phyloP scores from a whole-genome alignment of 2,797 vertebrate genomes.

The Anguilla pacifica region DNA sequence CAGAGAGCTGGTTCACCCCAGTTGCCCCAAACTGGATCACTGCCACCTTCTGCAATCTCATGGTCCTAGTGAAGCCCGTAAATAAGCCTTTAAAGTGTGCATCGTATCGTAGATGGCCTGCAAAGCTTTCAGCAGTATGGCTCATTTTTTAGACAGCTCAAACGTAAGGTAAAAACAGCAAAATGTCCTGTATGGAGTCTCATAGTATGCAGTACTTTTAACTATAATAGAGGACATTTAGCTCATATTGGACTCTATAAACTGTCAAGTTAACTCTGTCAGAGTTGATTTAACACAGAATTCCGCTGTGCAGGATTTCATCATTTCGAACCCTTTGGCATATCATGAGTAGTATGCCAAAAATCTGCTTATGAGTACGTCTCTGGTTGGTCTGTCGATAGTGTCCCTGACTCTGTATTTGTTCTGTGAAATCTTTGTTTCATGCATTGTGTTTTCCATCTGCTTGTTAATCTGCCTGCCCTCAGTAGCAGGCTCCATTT shows the following conservation, averaged over 20 bases:
- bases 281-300: neutral
- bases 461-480: conserved; percentile 44
- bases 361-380: neutral
- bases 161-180: neutral
- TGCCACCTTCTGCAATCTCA: neutral
- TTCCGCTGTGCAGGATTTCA: neutral
- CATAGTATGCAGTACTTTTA: neutral
- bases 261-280: neutral
- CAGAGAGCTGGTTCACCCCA: neutral
- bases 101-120: neutral
- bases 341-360: neutral
- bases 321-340: neutral
- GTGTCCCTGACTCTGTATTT: neutral
- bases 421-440: conserved; percentile 15
- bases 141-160: neutral
- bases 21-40: conserved; percentile 6
- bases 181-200: neutral
- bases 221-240: neutral
- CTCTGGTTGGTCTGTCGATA: conserved; percentile 19
- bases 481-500: conserved; percentile 34
- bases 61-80: neutral
- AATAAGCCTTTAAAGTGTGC: neutral
- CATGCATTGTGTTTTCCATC: conserved; percentile 39
- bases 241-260: neutral
- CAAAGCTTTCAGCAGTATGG: neutral